Percentiles rank a stretch among this genome's conserved stretches.
Evolutionary conservation across 2,797 vertebrate species (phyloP).

Genomic region (Scomberomorus guttatus): DNA sequence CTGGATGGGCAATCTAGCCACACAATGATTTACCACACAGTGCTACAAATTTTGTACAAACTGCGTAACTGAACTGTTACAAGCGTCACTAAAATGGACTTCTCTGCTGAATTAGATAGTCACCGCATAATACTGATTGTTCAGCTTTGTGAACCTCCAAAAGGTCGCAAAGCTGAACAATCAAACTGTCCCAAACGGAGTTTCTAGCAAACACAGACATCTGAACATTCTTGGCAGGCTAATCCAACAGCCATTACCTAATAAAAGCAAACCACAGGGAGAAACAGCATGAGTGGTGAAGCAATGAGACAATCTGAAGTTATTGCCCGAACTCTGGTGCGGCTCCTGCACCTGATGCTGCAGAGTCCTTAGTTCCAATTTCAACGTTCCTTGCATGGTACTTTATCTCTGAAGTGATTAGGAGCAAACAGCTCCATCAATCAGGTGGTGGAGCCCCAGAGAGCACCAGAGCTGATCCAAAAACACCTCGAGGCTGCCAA

Average conservation of each 20-base stretch:
- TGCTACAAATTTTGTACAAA: background rate
- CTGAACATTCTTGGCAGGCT: slow-evolving; percentile 18
- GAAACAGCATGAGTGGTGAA: slow-evolving; percentile 16
- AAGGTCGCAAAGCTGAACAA: slow-evolving; percentile 69
- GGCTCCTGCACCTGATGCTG: slow-evolving; percentile 49
- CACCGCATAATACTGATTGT: slow-evolving; percentile 61
- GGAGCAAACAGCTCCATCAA: slow-evolving; percentile 69
- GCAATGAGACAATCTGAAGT: slow-evolving; percentile 37
- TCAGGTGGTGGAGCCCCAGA: slow-evolving; percentile 64
- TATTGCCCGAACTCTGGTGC: slow-evolving; percentile 40
- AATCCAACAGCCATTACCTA: slow-evolving; percentile 32
- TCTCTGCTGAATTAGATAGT: slow-evolving; percentile 50
- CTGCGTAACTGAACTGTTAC: slow-evolving; percentile 46
- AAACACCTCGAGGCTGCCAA: slow-evolving; percentile 60
- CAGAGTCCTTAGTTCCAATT: slow-evolving; percentile 47
- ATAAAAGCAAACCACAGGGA: slow-evolving; percentile 31
- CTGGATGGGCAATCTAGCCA: slow-evolving; percentile 28
- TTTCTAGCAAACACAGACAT: slow-evolving; percentile 46
- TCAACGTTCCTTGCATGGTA: slow-evolving; percentile 45
- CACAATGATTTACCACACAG: slow-evolving; percentile 61
- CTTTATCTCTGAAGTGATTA: slow-evolving; percentile 70
- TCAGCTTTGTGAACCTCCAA: slow-evolving; percentile 64
- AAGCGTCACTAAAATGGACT: slow-evolving; percentile 44
- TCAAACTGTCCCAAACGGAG: slow-evolving; percentile 38
- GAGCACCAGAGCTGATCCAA: slow-evolving; percentile 61